These are phyloP conservation scores for Bolborhynchus lineola DNA, from an alignment of 2,113 vertebrate species.

Conservation along the genomic window DNA sequence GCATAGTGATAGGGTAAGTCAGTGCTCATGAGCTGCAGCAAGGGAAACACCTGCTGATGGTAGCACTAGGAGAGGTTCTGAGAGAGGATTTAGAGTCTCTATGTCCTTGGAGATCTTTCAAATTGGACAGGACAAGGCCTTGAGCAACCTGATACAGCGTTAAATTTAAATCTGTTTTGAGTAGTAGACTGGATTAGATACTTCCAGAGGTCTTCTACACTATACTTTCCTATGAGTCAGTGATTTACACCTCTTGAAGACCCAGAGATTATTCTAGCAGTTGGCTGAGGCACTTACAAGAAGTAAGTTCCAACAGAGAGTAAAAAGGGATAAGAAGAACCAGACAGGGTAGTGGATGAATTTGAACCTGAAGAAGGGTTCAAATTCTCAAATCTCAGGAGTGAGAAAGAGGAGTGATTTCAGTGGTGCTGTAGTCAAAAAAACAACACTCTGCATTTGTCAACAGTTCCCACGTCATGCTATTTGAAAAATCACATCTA, in stretches of 20 bases:
- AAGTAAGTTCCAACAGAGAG: not conserved
- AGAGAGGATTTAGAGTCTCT: not conserved
- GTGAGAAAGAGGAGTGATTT: not conserved
- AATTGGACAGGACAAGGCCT: not conserved
- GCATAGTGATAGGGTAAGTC: not conserved
- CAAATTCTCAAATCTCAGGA: not conserved
- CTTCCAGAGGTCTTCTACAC: not conserved
- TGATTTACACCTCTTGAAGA: not conserved
- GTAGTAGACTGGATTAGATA: not conserved
- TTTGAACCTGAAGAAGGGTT: not conserved
- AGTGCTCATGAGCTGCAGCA: not conserved
- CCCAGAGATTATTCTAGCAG: not conserved
- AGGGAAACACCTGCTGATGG: not conserved
- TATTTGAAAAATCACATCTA: slow-evolving; percentile 15
- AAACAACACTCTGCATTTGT: not conserved
- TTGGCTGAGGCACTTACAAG: not conserved
- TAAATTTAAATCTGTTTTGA: not conserved
- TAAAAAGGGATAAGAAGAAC: not conserved
- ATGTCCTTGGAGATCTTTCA: not conserved
- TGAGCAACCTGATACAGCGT: not conserved
- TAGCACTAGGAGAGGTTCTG: not conserved
- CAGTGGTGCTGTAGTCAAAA: not conserved
- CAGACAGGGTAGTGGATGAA: not conserved
- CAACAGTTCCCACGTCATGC: not conserved
- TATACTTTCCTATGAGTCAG: not conserved